phyloP scores from a whole-genome alignment of 2,113 vertebrate species.

The Actinemys pallida region DNA sequence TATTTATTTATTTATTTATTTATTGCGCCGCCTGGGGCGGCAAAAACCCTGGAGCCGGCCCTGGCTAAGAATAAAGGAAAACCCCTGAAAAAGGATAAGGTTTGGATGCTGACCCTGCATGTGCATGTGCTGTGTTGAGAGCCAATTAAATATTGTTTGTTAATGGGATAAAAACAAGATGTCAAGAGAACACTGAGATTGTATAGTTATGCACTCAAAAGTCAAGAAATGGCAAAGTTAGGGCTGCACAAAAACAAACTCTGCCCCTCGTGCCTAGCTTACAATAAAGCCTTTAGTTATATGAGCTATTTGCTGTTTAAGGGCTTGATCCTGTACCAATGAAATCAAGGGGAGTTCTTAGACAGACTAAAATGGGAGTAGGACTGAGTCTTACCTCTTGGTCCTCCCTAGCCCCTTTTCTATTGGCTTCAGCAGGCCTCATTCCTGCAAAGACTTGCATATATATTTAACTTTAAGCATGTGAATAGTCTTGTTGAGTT shows the following conservation, averaged over 20 bases:
- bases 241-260: neutral
- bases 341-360: neutral
- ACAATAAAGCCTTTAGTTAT: neutral
- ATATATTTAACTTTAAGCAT: neutral
- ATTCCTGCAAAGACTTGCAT: accelerated
- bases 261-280: neutral
- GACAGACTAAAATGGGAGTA: neutral
- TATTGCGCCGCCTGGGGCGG: no score
- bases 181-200: neutral
- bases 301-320: neutral
- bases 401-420: neutral
- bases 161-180: neutral
- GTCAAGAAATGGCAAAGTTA: neutral
- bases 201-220: neutral
- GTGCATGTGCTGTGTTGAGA: neutral
- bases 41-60: no score
- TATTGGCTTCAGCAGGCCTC: neutral
- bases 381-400: neutral
- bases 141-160: neutral
- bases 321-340: neutral
- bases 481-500: neutral
- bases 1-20: no score
- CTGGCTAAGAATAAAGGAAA: neutral
- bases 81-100: neutral
- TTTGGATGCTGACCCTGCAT: neutral